phyloP scores from a whole-genome alignment of 2,888 invertebrate genomes.

The Hirudinaria manillensis region DNA sequence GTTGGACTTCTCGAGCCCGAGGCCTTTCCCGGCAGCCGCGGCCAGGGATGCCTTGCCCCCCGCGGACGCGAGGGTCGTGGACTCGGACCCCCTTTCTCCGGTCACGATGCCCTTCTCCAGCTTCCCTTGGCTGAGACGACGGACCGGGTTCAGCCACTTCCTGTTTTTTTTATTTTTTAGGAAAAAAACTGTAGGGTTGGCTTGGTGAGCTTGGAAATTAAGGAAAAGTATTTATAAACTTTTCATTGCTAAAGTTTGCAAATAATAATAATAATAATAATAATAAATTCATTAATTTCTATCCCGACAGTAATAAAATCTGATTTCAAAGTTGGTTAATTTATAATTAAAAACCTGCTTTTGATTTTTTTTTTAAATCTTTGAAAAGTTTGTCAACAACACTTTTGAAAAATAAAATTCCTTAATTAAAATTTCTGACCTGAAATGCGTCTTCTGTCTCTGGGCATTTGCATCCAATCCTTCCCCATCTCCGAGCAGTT shows the following conservation, averaged over 20 bases:
- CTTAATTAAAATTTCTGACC: background rate
- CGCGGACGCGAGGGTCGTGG: background rate
- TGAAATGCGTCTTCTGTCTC: constrained; percentile 23
- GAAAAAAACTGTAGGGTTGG: background rate
- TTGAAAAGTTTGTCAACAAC: no score
- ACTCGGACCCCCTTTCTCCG: constrained; percentile 9
- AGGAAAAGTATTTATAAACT: background rate
- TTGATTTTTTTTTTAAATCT: no score
- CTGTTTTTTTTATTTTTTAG: constrained; percentile 51
- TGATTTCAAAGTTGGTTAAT: background rate
- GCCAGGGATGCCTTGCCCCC: background rate
- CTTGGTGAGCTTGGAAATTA: background rate
- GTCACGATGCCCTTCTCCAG: constrained; percentile 63
- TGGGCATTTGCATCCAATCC: background rate
- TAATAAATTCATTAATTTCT: background rate
- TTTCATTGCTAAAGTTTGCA: background rate
- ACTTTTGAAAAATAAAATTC: background rate
- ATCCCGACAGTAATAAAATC: background rate
- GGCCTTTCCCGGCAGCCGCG: background rate
- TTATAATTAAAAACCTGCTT: no score
- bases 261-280: background rate
- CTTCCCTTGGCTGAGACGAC: constrained; percentile 82
- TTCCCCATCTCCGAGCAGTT: constrained; percentile 12
- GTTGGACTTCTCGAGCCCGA: constrained; percentile 2
- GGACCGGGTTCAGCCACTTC: constrained; percentile 80